Conservation (phyloP, 2,888 invertebrate species). For the Candidula unifasciata region DNA sequence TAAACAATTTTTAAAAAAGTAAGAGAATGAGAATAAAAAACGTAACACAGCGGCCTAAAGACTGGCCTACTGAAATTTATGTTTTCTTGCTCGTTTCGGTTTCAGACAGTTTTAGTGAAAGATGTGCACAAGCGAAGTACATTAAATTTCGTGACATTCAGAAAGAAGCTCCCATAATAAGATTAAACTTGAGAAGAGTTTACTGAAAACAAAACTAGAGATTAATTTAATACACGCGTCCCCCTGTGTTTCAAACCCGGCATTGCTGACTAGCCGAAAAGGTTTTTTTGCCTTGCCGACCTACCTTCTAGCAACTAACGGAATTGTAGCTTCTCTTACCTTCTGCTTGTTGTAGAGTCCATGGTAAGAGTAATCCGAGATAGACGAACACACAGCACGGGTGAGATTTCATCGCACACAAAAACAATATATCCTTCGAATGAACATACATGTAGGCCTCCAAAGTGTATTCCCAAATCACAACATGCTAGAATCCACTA, state of each 20-base stretch:
- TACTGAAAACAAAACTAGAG: too few relatives aligned
- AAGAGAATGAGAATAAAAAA: too few relatives aligned
- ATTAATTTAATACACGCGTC: too few relatives aligned
- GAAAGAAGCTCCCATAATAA: background rate
- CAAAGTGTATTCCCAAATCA: slow-evolving; percentile 37
- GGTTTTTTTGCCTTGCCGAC: too few relatives aligned
- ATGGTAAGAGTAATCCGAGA: slow-evolving; percentile 37
- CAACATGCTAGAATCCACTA: slow-evolving; percentile 35
- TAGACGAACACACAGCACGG: background rate
- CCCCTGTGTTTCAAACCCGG: too few relatives aligned
- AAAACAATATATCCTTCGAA: slow-evolving; percentile 27
- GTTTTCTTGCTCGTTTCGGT: too few relatives aligned
- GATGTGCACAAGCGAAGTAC: background rate
- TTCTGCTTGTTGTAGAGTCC: slow-evolving; percentile 5
- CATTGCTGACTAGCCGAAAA: too few relatives aligned
- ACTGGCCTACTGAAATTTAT: too few relatives aligned
- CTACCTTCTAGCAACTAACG: background rate
- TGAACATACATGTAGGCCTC: slow-evolving; percentile 37
- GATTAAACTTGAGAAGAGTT: too few relatives aligned
- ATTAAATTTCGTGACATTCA: background rate
- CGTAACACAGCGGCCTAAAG: too few relatives aligned
- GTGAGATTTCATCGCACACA: slow-evolving; percentile 45
- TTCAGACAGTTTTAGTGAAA: too few relatives aligned
- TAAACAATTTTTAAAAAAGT: too few relatives aligned
- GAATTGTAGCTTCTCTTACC: slow-evolving; percentile 32